These are phyloP conservation scores for Characodon lateralis DNA, from an alignment of 2,797 vertebrate genomes.

Conservation along the genomic window DNA sequence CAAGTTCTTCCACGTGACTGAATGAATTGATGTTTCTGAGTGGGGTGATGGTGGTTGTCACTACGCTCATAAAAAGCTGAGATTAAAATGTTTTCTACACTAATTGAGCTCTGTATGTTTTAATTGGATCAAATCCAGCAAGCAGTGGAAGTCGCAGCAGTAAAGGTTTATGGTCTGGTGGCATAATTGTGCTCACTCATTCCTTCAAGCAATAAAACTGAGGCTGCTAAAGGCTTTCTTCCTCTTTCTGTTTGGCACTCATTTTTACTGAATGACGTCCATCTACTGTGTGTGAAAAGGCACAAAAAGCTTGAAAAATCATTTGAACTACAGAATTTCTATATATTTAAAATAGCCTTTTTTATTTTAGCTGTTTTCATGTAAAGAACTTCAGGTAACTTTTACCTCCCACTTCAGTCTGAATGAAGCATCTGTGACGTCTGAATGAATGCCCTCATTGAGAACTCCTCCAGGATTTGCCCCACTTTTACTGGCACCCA, in stretches of 20 bases:
- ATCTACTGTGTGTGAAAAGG: neutral
- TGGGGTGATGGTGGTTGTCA: neutral
- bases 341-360: neutral
- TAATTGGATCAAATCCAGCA: neutral
- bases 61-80: too few relatives aligned
- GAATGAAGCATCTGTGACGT: slow-evolving; percentile 37
- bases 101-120: neutral
- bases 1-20: neutral
- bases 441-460: slow-evolving; percentile 68
- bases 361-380: neutral
- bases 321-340: neutral
- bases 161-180: neutral
- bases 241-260: neutral
- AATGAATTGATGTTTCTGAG: neutral
- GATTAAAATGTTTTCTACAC: neutral
- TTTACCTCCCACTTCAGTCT: neutral
- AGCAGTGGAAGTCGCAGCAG: neutral
- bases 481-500: slow-evolving; percentile 31
- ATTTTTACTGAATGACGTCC: neutral
- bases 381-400: slow-evolving; percentile 29
- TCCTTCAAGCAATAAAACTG: neutral
- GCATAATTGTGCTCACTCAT: neutral
- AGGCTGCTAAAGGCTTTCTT: neutral
- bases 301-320: neutral
- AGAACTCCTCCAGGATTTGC: slow-evolving; percentile 48